Conservation (phyloP, 2,888 invertebrate genomes). For the Lycia hirtaria region DNA sequence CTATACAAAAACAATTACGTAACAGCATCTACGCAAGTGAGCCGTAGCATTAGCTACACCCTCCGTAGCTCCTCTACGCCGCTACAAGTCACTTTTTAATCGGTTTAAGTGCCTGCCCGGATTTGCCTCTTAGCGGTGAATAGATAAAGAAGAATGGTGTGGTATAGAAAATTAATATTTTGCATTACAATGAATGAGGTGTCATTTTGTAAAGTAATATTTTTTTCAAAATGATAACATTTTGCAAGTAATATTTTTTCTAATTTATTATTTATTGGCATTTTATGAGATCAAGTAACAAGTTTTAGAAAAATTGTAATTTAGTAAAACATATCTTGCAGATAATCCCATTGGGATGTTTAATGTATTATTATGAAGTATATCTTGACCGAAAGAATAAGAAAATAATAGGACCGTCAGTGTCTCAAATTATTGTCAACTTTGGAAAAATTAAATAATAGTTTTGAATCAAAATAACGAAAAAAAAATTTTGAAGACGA, state of each 20-base stretch:
- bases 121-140: conserved; percentile 73
- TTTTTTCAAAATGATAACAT: not conserved
- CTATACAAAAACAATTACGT: conserved; percentile 27
- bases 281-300: too few relatives aligned
- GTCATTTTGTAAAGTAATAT: conserved; percentile 19
- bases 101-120: conserved; percentile 78
- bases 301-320: too few relatives aligned
- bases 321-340: too few relatives aligned
- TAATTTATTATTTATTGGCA: not conserved
- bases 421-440: too few relatives aligned
- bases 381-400: too few relatives aligned
- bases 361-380: not conserved
- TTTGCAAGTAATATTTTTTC: too few relatives aligned
- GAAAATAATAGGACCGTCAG: too few relatives aligned
- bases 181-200: conserved; percentile 29
- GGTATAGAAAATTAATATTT: conserved; percentile 38
- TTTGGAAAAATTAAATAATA: too few relatives aligned
- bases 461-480: too few relatives aligned
- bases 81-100: conserved; percentile 72
- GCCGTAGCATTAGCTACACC: conserved; percentile 40
- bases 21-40: conserved; percentile 21
- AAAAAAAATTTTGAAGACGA: too few relatives aligned
- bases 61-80: conserved; percentile 54
- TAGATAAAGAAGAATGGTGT: conserved; percentile 63
- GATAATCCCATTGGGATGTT: too few relatives aligned